Percentiles rank a stretch among this genome's conserved stretches.
Conservation (phyloP, 2,113 vertebrate species). For the Dasyprocta punctata region DNA sequence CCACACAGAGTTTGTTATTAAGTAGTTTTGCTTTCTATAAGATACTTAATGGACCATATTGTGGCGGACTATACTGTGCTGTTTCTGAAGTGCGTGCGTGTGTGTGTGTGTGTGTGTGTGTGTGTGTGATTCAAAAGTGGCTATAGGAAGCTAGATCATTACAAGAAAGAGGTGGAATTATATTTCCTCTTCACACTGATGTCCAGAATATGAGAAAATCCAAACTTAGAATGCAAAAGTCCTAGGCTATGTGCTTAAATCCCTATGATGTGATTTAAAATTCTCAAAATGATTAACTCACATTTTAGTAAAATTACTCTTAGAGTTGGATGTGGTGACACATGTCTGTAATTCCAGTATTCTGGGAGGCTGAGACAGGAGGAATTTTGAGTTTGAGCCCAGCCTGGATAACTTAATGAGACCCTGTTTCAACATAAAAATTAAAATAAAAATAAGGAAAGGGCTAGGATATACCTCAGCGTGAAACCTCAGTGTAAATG, state of each 20-base stretch:
- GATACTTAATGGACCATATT: background rate
- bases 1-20: background rate
- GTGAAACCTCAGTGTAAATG: background rate
- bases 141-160: background rate
- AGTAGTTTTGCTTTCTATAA: conserved; percentile 28
- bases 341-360: background rate
- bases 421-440: background rate
- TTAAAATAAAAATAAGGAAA: background rate
- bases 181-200: background rate
- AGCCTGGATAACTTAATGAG: background rate
- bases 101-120: background rate
- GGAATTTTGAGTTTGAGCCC: background rate
- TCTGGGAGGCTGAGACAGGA: background rate
- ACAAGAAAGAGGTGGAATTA: background rate
- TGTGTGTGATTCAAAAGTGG: background rate
- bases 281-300: conserved; percentile 14
- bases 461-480: background rate
- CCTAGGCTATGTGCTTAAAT: background rate
- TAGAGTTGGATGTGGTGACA: background rate
- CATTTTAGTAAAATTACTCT: conserved; percentile 8
- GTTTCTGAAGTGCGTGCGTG: background rate
- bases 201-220: background rate
- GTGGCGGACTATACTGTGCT: background rate
- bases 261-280: background rate
- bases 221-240: background rate